These are phyloP conservation scores for Cyprinodon brontotheroides DNA, from an alignment of 2,113 vertebrate genomes.

Conservation along the genomic window DNA sequence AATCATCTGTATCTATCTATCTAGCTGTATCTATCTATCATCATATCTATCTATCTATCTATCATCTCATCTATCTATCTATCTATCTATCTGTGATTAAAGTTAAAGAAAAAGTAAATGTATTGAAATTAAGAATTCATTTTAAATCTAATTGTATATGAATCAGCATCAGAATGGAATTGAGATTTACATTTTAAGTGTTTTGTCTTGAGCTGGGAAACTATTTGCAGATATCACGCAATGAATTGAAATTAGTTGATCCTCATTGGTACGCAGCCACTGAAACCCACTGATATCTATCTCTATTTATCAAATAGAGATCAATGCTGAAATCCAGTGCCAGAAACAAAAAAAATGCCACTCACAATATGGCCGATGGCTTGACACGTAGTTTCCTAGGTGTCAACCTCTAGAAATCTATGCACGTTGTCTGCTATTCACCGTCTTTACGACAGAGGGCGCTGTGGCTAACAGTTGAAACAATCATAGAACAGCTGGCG, in stretches of 20 bases:
- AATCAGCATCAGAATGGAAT: neutral
- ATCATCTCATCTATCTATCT: too few relatives aligned
- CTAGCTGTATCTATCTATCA: neutral
- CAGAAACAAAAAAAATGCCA: neutral
- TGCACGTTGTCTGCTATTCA: neutral
- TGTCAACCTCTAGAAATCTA: too few relatives aligned
- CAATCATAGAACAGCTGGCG: constrained; percentile 20
- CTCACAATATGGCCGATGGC: neutral
- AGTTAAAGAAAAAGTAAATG: too few relatives aligned
- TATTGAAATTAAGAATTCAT: too few relatives aligned
- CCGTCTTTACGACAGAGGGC: constrained; percentile 7
- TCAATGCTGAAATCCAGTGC: too few relatives aligned
- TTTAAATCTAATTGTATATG: too few relatives aligned
- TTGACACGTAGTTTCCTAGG: neutral
- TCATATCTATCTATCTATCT: too few relatives aligned
- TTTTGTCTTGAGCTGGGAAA: neutral
- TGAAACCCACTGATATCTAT: too few relatives aligned
- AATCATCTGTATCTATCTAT: neutral
- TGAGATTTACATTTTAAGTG: neutral
- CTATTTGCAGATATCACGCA: neutral
- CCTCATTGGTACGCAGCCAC: too few relatives aligned
- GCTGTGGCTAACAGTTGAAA: neutral
- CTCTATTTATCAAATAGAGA: too few relatives aligned
- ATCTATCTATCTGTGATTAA: too few relatives aligned
- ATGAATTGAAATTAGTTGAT: neutral